Evolutionary conservation across 2,113 vertebrate species (phyloP).

Genomic region (Crotalus helleri): DNA sequence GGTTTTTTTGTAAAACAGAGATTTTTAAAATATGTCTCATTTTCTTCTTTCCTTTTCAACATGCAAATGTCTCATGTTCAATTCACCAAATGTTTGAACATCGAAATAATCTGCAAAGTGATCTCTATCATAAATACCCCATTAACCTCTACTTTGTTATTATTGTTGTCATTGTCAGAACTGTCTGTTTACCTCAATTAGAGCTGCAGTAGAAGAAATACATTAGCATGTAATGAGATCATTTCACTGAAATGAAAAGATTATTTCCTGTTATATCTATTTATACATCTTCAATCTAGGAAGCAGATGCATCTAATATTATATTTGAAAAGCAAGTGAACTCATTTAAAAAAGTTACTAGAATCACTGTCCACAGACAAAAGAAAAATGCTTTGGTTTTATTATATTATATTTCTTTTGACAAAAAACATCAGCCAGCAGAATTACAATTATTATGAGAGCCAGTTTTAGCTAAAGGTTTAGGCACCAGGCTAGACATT

Average conservation of each 20-base stretch:
- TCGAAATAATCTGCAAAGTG: not conserved
- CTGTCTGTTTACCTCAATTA: not conserved
- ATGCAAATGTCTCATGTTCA: not conserved
- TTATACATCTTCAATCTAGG: not conserved
- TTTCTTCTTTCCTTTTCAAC: not conserved
- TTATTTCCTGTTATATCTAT: not conserved
- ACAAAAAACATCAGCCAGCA: not conserved
- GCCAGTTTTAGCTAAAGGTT: not conserved
- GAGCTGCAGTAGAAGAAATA: not conserved
- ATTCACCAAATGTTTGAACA: not conserved
- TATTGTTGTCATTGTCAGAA: conserved; percentile 16
- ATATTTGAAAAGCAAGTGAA: not conserved
- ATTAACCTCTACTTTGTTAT: conserved; percentile 1
- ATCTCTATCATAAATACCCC: not conserved
- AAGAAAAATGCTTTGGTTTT: not conserved
- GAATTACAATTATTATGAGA: not conserved
- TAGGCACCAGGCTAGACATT: not conserved
- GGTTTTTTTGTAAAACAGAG: not conserved
- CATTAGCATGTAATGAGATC: not conserved
- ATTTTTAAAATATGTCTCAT: not conserved
- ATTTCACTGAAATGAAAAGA: not conserved
- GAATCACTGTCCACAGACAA: not conserved
- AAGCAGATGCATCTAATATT: conserved; percentile 6
- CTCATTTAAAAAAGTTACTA: conserved; percentile 31
- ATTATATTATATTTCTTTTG: not conserved